These are phyloP conservation scores for Synergus umbraculus DNA, from an alignment of 2,888 invertebrate genomes.

Conservation along the genomic window DNA sequence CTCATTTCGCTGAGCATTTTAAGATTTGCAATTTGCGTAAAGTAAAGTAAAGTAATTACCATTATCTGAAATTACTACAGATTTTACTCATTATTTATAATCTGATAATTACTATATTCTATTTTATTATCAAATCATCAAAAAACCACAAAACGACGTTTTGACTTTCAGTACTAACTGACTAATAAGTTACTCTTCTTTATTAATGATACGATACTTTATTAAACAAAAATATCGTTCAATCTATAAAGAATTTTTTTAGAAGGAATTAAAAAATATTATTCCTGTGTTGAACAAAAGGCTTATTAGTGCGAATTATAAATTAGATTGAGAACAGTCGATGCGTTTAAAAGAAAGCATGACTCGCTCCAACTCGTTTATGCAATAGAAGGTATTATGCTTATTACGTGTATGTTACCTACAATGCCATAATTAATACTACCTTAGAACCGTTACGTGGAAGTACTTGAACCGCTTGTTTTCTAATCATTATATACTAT, in stretches of 20 bases:
- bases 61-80: too few species aligned
- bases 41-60: not conserved
- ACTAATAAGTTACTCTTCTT: too few species aligned
- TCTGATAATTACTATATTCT: too few species aligned
- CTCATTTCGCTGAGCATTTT: constrained; percentile 43
- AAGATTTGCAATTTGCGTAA: not conserved
- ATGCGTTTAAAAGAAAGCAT: not conserved
- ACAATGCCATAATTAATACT: not conserved
- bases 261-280: not conserved
- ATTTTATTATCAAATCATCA: too few species aligned
- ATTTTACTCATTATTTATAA: too few species aligned
- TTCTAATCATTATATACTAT: not conserved
- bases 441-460: not conserved
- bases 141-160: too few species aligned
- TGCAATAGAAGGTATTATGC: not conserved
- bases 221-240: too few species aligned
- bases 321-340: constrained; percentile 18
- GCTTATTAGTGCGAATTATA: not conserved
- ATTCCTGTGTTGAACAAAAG: not conserved
- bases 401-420: not conserved
- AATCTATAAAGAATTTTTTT: not conserved
- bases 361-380: not conserved
- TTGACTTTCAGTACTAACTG: too few species aligned
- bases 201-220: too few species aligned
- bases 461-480: not conserved